Evolutionary conservation across 2,888 invertebrate species (phyloP).

Genomic region (Metellina segmentata): DNA sequence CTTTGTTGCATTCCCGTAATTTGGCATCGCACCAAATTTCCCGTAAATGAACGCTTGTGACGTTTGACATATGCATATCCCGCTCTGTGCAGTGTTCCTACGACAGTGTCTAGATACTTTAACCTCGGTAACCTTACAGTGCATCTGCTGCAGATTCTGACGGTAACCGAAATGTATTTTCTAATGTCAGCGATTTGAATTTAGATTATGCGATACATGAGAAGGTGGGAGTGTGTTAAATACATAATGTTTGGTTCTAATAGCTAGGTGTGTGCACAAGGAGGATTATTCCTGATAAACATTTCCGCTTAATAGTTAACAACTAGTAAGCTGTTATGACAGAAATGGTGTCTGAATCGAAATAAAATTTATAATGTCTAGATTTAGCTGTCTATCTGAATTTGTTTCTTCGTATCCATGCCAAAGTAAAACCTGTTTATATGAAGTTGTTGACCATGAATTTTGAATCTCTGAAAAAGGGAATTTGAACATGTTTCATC

Average conservation of each 20-base stretch:
- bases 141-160: constrained; percentile 24
- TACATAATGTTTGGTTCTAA: background rate
- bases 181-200: constrained; percentile 20
- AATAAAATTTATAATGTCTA: no score
- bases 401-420: no score
- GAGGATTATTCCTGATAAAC: no score
- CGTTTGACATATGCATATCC: constrained; percentile 47
- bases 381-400: no score
- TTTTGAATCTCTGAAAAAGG: no score
- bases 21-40: constrained; percentile 67
- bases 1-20: constrained; percentile 57
- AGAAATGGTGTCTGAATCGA: no score
- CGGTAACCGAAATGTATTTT: background rate
- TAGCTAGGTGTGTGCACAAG: background rate
- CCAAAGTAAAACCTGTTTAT: no score
- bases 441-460: no score
- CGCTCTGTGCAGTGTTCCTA: constrained; percentile 5
- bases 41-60: constrained; percentile 67
- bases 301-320: no score
- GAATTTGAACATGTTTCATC: no score
- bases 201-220: background rate
- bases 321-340: no score
- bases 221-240: background rate
- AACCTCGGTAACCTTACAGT: constrained; percentile 26
- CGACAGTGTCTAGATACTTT: constrained; percentile 15